Evolutionary conservation across 1,140 invertebrate species (phyloP), one percentile per base, ranked within the genome.

Genomic region (Drosophila pruinosa): DNA sequence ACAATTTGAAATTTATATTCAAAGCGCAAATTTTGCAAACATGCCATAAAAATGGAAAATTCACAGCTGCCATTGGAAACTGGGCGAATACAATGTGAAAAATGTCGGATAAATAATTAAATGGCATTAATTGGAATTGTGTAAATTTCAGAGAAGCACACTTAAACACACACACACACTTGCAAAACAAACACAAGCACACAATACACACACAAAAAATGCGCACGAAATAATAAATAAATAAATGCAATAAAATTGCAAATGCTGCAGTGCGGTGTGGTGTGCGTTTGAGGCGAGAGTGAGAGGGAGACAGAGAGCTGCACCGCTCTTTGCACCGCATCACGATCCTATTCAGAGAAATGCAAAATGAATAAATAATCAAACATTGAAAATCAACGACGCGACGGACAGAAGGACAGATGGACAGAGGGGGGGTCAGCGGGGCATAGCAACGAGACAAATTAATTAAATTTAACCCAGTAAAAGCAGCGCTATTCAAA

Each of bases 401-500:
- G 57, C 3, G 15, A 24, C 21, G 26, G 15, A 4, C 24, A 19
- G 39, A 15, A 8, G 19, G 17, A 5, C 6, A n/a, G n/a, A 34
- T 1, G 31, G 4, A 5, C 8, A 28, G 8, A 8, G n/a, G 7
- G 6, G 14, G 47, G 10, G n/a, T 14, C 3, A 15, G 17, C 12
- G 21, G 57, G 28, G 7, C 31, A 24, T 36, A 65, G 56, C 53
- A 48, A 61, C 74, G 82, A 82, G 72, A 82, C 82, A 88, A 88
- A 88, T 88, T 88, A 88, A 88, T 88, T 88, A 88, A 88, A 82
- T 88, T 88, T 88, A 88, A 88, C 82, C 82, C 78, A 88, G 78
- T 88, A 88, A 88, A 67, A 71, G 67, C 65, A 59, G 34, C 54
- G 65, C 59, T 70, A 67, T 70, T 78, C 53, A 76, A 85, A 76